Conservation (phyloP, 2,888 invertebrate species). For the Apotomis turbidana region DNA sequence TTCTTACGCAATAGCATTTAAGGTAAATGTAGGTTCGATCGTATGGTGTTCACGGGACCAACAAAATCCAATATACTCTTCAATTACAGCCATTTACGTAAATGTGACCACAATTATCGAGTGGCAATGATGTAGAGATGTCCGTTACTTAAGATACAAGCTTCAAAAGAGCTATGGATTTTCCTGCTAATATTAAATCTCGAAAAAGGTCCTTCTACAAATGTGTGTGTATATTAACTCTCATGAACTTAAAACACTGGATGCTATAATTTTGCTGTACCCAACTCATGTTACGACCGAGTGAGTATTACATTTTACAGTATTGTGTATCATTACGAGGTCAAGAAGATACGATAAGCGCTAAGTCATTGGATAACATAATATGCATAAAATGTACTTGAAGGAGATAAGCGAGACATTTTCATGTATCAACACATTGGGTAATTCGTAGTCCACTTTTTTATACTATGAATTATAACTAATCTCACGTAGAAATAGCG, state of each 20-base stretch:
- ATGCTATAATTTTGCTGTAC: not conserved
- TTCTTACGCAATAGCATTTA: no score
- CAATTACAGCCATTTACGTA: no score
- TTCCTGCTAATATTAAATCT: no score
- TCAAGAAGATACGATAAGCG: conserved; percentile 23
- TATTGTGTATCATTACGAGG: conserved; percentile 15
- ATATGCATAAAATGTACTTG: not conserved
- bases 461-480: no score
- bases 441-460: not conserved
- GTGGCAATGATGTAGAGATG: no score
- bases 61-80: no score
- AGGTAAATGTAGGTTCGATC: no score
- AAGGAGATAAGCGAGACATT: not conserved
- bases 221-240: not conserved
- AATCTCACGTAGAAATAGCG: no score
- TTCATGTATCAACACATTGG: not conserved
- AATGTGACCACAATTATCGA: no score
- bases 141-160: no score
- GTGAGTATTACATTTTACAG: conserved; percentile 1
- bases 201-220: not conserved
- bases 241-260: not conserved
- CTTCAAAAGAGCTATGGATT: no score
- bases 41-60: no score
- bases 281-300: not conserved
- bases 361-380: conserved; percentile 4